phyloP scores from a whole-genome alignment of 2,888 invertebrate species.

The Hyppa rectilinea region DNA sequence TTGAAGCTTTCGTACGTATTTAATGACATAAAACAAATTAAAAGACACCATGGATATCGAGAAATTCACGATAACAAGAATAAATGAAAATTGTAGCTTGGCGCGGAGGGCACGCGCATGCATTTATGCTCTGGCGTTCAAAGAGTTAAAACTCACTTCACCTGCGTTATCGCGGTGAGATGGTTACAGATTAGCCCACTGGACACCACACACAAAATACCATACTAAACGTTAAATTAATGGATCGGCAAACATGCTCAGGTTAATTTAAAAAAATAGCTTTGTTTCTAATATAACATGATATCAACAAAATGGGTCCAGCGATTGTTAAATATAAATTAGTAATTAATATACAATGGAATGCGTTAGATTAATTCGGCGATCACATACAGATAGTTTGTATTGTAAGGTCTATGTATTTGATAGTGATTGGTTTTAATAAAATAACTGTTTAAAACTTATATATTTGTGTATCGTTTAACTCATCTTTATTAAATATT shows the following conservation, averaged over 20 bases:
- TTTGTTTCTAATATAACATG: not conserved
- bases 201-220: not conserved
- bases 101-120: no score
- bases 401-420: slow-evolving; percentile 64
- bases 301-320: slow-evolving; percentile 45
- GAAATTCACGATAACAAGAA: no score
- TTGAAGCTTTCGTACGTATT: no score
- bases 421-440: slow-evolving; percentile 70
- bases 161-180: no score
- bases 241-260: not conserved
- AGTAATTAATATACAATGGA: slow-evolving; percentile 58
- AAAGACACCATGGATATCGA: no score
- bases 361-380: slow-evolving; percentile 55
- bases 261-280: not conserved
- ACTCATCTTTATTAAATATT: not conserved
- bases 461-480: slow-evolving; percentile 1
- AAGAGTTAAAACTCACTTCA: no score
- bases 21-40: no score
- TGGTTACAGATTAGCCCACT: no score
- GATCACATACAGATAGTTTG: slow-evolving; percentile 65
- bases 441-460: slow-evolving; percentile 59
- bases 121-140: no score
- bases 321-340: slow-evolving; percentile 61
- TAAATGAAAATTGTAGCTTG: no score
- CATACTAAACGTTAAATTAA: not conserved